Conservation (phyloP, 2,113 vertebrate species). For the Dipodomys spectabilis region DNA sequence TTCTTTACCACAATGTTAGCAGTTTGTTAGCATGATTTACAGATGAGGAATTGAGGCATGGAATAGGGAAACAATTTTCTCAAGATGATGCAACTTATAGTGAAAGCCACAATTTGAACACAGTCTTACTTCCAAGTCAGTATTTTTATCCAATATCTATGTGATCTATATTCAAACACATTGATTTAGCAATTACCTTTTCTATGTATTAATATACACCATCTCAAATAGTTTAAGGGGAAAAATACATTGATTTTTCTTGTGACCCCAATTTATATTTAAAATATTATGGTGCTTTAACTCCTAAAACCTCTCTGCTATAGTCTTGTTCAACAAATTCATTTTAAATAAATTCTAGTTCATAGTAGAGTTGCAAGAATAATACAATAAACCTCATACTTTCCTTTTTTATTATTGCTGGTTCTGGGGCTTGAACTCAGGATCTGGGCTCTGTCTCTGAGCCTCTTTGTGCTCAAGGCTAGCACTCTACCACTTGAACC, state of each 20-base stretch:
- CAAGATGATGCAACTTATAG: background rate
- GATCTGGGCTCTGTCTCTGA: too few relatives aligned
- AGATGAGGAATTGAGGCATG: background rate
- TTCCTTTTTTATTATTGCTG: background rate
- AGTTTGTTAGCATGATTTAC: background rate
- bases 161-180: background rate
- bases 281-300: background rate
- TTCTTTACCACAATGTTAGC: background rate
- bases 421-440: too few relatives aligned
- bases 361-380: background rate
- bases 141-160: constrained; percentile 21
- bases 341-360: constrained; percentile 40
- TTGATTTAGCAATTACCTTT: background rate
- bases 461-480: too few relatives aligned
- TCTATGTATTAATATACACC: background rate
- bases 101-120: background rate
- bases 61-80: constrained; percentile 19
- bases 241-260: background rate
- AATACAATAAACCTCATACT: background rate
- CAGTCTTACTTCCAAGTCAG: background rate
- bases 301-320: background rate
- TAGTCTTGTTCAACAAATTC: background rate
- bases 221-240: background rate
- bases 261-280: constrained; percentile 9
- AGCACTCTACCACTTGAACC: too few relatives aligned